phyloP scores from a whole-genome alignment of 2,888 invertebrate species.

The Eupithecia vulgata region DNA sequence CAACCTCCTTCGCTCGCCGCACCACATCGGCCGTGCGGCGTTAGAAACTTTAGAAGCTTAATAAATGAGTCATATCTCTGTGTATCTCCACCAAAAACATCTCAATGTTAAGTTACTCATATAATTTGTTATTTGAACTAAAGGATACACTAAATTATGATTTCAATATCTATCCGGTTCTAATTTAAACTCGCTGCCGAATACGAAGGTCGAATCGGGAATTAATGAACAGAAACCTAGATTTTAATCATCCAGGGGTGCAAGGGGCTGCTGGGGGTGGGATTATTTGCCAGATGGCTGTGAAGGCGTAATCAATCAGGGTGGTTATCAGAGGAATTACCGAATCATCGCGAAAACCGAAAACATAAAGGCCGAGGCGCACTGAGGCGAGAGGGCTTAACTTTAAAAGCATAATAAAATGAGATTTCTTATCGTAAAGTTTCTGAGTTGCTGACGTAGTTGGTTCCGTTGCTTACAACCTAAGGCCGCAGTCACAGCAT shows the following conservation, averaged over 20 bases:
- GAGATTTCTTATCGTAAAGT: not conserved
- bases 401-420: not conserved
- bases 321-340: conserved; percentile 40
- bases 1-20: not conserved
- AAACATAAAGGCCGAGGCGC: not conserved
- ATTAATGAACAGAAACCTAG: conserved; percentile 33
- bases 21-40: not conserved
- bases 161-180: not conserved
- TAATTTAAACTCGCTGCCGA: not conserved
- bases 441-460: not conserved
- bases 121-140: not conserved
- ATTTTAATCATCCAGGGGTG: conserved; percentile 42
- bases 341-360: conserved; percentile 49
- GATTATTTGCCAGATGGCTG: conserved; percentile 46
- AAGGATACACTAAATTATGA: not conserved
- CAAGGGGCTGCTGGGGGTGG: conserved; percentile 16
- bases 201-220: conserved; percentile 11
- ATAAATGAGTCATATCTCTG: not conserved
- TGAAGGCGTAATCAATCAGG: conserved; percentile 53
- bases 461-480: not conserved
- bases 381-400: not conserved
- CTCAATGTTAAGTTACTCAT: not conserved
- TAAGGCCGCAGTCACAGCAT: not conserved
- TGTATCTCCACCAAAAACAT: not conserved
- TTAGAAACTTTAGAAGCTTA: no score